Conservation (phyloP, 2,797 vertebrate species). For the Hyperoplus immaculatus region DNA sequence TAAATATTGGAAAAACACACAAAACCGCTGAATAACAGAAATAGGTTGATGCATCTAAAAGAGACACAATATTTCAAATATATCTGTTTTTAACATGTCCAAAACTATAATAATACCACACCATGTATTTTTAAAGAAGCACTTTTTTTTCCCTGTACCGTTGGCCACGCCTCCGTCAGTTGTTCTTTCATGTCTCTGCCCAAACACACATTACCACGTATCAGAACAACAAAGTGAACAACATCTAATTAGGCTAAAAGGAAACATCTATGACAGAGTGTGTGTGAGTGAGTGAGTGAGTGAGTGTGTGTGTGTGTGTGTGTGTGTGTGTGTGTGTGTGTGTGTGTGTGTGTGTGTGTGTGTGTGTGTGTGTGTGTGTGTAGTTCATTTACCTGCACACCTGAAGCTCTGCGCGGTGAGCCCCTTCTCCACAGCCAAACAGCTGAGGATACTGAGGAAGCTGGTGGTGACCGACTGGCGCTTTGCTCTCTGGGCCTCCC, state of each 20-base stretch:
- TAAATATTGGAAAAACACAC: conserved; percentile 6
- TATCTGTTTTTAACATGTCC: no score
- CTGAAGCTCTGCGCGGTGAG: conserved; percentile 98
- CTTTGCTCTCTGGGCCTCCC: conserved; percentile 89
- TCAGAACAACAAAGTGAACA: conserved; percentile 1
- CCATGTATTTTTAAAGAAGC: neutral
- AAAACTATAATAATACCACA: no score
- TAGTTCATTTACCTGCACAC: conserved; percentile 92
- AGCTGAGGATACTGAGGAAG: conserved; percentile 97
- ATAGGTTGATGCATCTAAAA: neutral
- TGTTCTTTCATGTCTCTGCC: no score
- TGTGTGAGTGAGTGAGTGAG: neutral
- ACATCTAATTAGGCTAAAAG: conserved; percentile 4
- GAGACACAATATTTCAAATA: no score
- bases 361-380: neutral
- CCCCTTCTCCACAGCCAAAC: conserved; percentile 95
- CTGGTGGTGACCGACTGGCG: conserved; percentile 97
- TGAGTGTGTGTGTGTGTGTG: neutral
- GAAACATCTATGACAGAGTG: neutral
- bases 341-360: neutral
- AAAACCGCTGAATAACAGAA: neutral
- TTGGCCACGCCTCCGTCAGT: no score
- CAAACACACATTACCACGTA: neutral
- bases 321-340: neutral
- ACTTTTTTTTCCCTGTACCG: neutral